A percentile compares a stretch with the other conserved stretches of the same genome.
phyloP scores from a whole-genome alignment of 2,797 vertebrate genomes.

The Adrianichthys oophorus region DNA sequence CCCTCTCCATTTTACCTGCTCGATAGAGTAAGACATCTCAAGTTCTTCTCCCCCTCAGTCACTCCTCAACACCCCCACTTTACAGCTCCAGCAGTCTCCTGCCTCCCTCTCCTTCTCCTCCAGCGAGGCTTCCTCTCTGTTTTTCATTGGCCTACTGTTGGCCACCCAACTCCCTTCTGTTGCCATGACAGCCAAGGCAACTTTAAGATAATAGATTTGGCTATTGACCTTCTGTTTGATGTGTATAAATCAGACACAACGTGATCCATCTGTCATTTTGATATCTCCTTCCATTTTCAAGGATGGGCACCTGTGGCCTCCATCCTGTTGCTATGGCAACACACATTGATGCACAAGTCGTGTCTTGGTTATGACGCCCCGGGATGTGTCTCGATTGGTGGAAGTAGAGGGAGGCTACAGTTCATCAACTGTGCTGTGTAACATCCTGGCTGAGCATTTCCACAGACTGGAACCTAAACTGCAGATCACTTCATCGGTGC shows the following conservation, averaged over 20 bases:
- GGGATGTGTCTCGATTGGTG: constrained; percentile 16
- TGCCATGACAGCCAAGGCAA: constrained; percentile 59
- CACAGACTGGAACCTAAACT: neutral
- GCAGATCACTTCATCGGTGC: neutral
- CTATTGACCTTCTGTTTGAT: constrained; percentile 34
- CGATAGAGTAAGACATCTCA: constrained; percentile 1
- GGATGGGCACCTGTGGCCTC: constrained; percentile 41
- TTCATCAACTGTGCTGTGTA: constrained; percentile 7
- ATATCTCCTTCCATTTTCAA: constrained; percentile 13
- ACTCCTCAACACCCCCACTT: constrained; percentile 13
- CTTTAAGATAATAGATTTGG: constrained; percentile 22
- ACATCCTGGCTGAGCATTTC: constrained; percentile 5
- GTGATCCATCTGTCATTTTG: constrained; percentile 17
- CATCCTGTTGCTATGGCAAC: constrained; percentile 50
- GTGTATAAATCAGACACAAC: constrained; percentile 5
- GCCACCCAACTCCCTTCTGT: constrained; percentile 33
- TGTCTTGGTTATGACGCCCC: constrained; percentile 13
- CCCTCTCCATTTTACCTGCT: constrained; percentile 4
- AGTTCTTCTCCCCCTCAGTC: constrained; percentile 8
- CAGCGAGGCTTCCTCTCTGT: constrained; percentile 11
- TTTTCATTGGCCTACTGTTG: constrained; percentile 2
- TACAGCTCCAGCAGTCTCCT: constrained; percentile 27
- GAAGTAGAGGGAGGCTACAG: neutral
- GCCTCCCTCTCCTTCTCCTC: constrained; percentile 20
- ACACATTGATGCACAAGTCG: neutral